phyloP scores from a whole-genome alignment of 2,113 vertebrate species.

The Motacilla alba region DNA sequence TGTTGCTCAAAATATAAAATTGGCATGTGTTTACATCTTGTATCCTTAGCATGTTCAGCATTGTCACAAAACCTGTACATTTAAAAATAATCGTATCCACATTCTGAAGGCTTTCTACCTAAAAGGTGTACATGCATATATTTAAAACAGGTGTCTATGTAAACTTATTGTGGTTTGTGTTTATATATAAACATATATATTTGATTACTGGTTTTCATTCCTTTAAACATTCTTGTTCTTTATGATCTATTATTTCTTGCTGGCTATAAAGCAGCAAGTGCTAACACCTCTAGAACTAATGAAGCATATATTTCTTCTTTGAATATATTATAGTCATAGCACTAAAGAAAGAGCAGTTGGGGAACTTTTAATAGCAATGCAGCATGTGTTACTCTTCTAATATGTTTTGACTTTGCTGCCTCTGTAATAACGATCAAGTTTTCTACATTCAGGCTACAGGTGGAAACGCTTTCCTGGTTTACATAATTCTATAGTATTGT shows the following conservation, averaged over 20 bases:
- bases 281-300: conserved; percentile 40
- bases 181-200: background rate
- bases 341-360: conserved; percentile 6
- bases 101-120: background rate
- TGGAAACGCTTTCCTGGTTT: conserved; percentile 49
- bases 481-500: conserved; percentile 2
- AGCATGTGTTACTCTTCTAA: conserved; percentile 9
- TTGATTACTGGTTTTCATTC: conserved; percentile 6
- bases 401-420: conserved; percentile 9
- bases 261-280: conserved; percentile 41
- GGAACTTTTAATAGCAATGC: conserved; percentile 36
- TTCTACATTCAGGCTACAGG: conserved; percentile 15
- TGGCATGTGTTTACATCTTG: background rate
- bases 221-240: conserved; percentile 30
- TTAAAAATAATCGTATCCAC: background rate
- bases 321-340: conserved; percentile 31
- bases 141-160: background rate
- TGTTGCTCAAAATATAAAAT: background rate
- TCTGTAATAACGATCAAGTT: conserved; percentile 50
- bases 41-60: background rate
- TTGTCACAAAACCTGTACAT: background rate
- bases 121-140: background rate
- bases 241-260: conserved; percentile 36
- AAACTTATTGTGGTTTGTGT: background rate
- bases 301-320: conserved; percentile 32